phyloP scores from a whole-genome alignment of 2,113 vertebrate genomes.

The Calidris pugnax region DNA sequence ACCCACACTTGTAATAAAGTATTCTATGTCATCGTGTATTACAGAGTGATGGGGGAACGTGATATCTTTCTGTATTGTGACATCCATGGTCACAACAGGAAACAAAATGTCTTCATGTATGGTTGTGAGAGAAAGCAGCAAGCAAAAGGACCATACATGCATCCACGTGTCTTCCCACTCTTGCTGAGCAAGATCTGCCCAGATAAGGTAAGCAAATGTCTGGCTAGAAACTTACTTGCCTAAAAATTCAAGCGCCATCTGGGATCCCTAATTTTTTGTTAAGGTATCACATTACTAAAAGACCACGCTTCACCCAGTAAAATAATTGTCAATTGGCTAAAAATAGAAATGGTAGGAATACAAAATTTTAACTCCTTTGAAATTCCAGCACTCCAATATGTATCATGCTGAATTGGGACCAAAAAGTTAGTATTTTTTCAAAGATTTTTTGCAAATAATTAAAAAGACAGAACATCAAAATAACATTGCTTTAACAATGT shows the following conservation, averaged over 20 bases:
- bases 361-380: neutral
- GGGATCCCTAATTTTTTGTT: neutral
- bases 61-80: constrained; percentile 79
- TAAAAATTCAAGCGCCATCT: neutral
- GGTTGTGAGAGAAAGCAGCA: constrained; percentile 66
- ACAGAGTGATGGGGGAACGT: constrained; percentile 73
- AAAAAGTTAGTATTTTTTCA: neutral
- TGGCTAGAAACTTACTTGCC: neutral
- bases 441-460: neutral
- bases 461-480: neutral
- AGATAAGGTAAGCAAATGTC: constrained; percentile 69
- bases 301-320: neutral
- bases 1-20: neutral
- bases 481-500: neutral
- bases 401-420: neutral
- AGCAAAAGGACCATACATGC: neutral
- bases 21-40: neutral
- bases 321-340: neutral
- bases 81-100: constrained; percentile 80
- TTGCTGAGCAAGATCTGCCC: constrained; percentile 80
- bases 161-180: constrained; percentile 74
- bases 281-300: neutral
- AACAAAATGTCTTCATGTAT: constrained; percentile 81
- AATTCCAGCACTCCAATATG: neutral
- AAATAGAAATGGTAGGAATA: neutral